Conservation (phyloP, 2,888 invertebrate species). For the Sarcophaga rosellei region DNA sequence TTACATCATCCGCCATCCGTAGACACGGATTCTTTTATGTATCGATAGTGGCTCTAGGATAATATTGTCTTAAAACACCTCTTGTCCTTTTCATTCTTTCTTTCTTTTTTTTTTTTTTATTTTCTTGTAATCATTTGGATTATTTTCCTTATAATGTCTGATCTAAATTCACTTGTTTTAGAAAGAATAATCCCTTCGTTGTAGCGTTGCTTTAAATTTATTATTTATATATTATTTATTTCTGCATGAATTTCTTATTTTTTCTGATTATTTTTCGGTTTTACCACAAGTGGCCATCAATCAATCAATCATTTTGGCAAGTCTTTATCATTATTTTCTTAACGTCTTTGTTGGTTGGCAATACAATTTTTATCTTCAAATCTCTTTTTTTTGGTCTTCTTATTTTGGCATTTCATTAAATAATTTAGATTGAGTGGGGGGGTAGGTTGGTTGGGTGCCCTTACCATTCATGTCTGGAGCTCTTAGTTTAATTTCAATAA, state of each 20-base stretch:
- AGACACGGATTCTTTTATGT: too few relatives aligned
- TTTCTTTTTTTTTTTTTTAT: neutral
- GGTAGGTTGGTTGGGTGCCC: neutral
- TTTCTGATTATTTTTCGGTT: neutral
- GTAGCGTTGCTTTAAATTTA: neutral
- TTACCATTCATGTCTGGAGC: neutral
- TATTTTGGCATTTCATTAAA: conserved; percentile 18
- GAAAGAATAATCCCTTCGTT: conserved; percentile 19
- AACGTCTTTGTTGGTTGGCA: neutral
- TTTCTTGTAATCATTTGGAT: conserved; percentile 1
- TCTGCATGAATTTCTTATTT: neutral
- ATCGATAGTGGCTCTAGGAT: too few relatives aligned
- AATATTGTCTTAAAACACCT: too few relatives aligned
- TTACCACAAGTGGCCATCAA: conserved; percentile 56
- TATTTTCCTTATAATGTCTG: neutral
- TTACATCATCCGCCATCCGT: too few relatives aligned
- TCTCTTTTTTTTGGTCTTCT: neutral
- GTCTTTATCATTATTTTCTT: conserved; percentile 29
- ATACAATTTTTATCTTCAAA: neutral
- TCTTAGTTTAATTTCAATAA: conserved; percentile 1
- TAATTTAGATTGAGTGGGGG: neutral
- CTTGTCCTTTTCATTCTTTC: neutral
- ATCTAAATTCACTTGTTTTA: neutral
- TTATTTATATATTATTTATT: too few relatives aligned
- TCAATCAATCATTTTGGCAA: conserved; percentile 60